Evolutionary conservation across 2,113 vertebrate species (phyloP).

Genomic region (Indicator maculatus): DNA sequence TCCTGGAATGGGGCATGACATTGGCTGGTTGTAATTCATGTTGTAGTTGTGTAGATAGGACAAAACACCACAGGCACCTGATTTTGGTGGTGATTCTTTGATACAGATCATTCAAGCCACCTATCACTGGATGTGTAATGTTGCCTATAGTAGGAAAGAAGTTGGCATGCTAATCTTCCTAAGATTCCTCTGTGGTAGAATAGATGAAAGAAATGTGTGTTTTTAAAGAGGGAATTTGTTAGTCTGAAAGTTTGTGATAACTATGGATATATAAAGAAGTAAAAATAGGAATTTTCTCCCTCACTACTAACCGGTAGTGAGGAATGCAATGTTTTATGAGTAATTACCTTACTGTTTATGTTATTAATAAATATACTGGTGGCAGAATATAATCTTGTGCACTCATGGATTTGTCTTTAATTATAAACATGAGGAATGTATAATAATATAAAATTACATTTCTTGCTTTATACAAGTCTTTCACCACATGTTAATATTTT

Average conservation of each 20-base stretch:
- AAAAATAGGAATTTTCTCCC: neutral
- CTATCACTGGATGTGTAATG: neutral
- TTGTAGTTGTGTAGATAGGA: neutral
- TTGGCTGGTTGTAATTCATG: neutral
- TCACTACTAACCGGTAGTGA: neutral
- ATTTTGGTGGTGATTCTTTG: neutral
- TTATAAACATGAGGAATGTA: neutral
- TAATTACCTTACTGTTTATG: neutral
- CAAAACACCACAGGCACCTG: neutral
- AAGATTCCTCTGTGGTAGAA: neutral
- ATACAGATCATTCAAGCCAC: neutral
- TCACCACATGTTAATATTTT: neutral
- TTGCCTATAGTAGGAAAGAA: neutral
- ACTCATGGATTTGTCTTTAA: slow-evolving; percentile 10
- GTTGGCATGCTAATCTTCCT: neutral
- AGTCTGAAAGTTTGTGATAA: neutral
- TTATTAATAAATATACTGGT: neutral
- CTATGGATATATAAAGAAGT: neutral
- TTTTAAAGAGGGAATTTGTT: neutral
- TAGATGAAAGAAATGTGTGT: neutral
- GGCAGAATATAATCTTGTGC: neutral
- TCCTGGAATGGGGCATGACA: rapidly evolving
- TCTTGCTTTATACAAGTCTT: neutral
- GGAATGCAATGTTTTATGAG: neutral
- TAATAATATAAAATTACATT: neutral